Conservation (phyloP, 2,797 vertebrate species). For the Xyrichtys novacula region DNA sequence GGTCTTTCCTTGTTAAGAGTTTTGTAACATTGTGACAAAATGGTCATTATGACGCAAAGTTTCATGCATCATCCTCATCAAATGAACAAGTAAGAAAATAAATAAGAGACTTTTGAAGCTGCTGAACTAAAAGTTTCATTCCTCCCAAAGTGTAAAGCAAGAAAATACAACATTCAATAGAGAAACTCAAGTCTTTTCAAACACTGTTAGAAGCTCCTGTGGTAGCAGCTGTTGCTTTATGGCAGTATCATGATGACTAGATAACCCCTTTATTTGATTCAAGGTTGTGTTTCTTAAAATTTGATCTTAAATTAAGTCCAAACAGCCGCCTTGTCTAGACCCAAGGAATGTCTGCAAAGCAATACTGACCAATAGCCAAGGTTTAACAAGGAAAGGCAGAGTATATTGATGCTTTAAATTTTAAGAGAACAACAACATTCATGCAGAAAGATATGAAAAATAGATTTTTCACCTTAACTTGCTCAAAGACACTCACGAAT, state of each 20-base stretch:
- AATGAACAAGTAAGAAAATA: too few species aligned
- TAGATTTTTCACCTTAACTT: too few species aligned
- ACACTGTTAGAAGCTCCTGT: background rate
- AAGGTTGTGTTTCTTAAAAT: background rate
- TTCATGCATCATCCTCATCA: too few species aligned
- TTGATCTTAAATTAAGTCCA: background rate
- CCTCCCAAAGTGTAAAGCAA: background rate
- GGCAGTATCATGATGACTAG: background rate
- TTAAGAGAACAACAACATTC: too few species aligned
- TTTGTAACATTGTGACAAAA: background rate
- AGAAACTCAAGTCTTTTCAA: too few species aligned
- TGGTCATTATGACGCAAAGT: background rate
- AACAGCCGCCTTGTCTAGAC: background rate
- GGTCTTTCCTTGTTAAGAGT: background rate
- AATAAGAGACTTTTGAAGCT: slow-evolving; percentile 1
- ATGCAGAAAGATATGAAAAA: too few species aligned
- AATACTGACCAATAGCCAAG: background rate
- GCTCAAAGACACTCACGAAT: background rate
- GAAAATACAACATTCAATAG: too few species aligned
- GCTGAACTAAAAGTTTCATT: background rate
- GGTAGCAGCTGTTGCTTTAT: background rate
- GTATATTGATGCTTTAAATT: too few species aligned
- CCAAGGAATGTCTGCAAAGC: background rate
- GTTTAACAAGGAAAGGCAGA: too few species aligned
- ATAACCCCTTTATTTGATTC: background rate